Evolutionary conservation across 2,888 invertebrate genomes (phyloP), one percentile per base, ranked within the genome.

Genomic region (Lacanobia oleracea): DNA sequence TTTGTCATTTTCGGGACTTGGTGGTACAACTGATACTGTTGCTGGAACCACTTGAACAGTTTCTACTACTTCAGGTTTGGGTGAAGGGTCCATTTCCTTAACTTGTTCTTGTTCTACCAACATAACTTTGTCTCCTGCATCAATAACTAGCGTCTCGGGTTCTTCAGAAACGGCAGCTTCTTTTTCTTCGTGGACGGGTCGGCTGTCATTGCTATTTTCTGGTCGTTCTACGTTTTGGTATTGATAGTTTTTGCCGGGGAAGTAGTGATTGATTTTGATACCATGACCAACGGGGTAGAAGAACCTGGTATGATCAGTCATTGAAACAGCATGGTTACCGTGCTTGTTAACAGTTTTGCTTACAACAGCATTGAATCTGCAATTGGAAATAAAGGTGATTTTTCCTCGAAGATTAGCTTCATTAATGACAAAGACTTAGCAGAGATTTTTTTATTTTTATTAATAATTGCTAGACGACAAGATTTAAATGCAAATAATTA

Each of bases 311-410:
- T 94, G 94, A 6, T 90, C 94, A 64, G 91, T 89, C 9, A 89
- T 80, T 2, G 96, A 96, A 71, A 88, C 91, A 1, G 95, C 95
- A 67, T 94, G 87, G 60, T 92, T 91, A 23, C 94, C 94, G 67
- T 96, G 95, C 72, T 93, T 95, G 71, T 93, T 91, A 0, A 94
- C 81, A 18, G 90, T 91, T 83, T 96, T 96, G 84, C 96, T 96
- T 9, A 97, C 97, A 23, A 97, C 91, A 8, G 97, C 97, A 84
- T 96, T 97, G 82, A 97, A 97, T 60, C 97, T 97, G 88, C 21
- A 85, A 85, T 10, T 48, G 8, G 3, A 43, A 64, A 45, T n/a
- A 16, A 23, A 43, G 0, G n/a, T 7, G 5, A 12, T 6, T 43
- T n/a, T 14, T 61, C 12, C 3, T 43, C 3, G 12, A 2, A 4